Percentiles rank a stretch among this genome's conserved stretches.
These are phyloP conservation scores for Microchrysa polita DNA, from an alignment of 2,888 invertebrate genomes.

Conservation along the genomic window DNA sequence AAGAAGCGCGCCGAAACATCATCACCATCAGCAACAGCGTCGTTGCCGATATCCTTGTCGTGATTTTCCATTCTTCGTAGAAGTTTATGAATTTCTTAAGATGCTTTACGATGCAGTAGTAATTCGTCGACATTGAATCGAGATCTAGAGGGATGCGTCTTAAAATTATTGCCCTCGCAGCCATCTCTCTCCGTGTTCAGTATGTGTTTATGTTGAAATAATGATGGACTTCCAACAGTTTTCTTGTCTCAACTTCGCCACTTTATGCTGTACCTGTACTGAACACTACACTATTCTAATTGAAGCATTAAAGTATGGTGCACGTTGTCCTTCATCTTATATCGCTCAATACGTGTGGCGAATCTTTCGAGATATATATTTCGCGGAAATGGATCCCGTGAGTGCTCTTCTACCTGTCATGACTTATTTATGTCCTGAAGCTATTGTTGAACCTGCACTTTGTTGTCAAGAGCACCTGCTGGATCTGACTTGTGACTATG, in stretches of 20 bases:
- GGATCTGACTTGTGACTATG: too few relatives aligned
- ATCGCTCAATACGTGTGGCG: conserved; percentile 1
- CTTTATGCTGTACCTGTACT: too few relatives aligned
- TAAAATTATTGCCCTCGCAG: too few relatives aligned
- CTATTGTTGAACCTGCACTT: conserved; percentile 40
- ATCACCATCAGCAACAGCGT: conserved; percentile 12
- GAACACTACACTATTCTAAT: conserved; percentile 35
- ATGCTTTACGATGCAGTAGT: conserved; percentile 18
- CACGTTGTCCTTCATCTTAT: conserved; percentile 41
- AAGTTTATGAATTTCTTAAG: conserved; percentile 38
- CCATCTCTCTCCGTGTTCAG: too few relatives aligned
- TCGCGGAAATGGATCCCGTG: conserved; percentile 41
- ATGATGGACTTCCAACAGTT: neutral
- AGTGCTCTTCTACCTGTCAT: conserved; percentile 44
- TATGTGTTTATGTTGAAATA: neutral
- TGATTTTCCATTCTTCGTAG: conserved; percentile 14
- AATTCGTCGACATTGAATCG: conserved; percentile 1
- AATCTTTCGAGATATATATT: too few relatives aligned
- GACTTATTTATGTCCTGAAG: conserved; percentile 40
- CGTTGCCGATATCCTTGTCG: too few relatives aligned
- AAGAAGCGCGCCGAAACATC: conserved; percentile 16
- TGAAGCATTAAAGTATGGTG: conserved; percentile 21
- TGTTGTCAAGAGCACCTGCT: conserved; percentile 20
- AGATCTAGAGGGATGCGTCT: too few relatives aligned
- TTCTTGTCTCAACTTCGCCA: neutral